Base-by-base conservation (phyloP, 2,113 vertebrate genomes). In the Trematomus loennbergii region DNA sequence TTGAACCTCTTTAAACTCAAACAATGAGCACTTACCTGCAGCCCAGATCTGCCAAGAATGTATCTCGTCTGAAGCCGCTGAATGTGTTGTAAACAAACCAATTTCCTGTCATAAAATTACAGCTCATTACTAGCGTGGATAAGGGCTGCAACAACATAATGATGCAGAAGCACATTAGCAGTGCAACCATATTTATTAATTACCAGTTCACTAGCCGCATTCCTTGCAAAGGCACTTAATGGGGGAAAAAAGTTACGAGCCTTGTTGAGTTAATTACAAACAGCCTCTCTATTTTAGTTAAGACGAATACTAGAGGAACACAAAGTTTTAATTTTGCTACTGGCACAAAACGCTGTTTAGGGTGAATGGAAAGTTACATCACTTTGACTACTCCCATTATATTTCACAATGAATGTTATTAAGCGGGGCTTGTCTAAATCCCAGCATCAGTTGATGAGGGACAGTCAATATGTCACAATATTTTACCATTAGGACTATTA, bases 311-410 rank as follows among this genome's bases (percentile, higher is more conserved):
- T 82, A 79, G 55, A 95, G 93, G 87, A 94, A 94, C 78, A 92
- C 88, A 87, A 95, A 92, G 93, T 94, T 96, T 96, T 94, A 93
- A 95, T 96, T 96, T 92, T 93, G 92, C 95, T 95, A 92, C 95
- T 96, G 94, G 94, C 92, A 94, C 92, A 88, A 92, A 96, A 96
- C 96, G 94, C 94, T 94, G 94, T 95, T 96, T 90, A 91, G 95
- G 95, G 95, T 95, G 94, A 95, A 92, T 94, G 57, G 45, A 94
- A 93, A 95, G 95, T 65, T 96, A 93, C 95, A 94, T 95, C 94
- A 93, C 92, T 91, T 94, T 95, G 95, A 94, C 94, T 96, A 95
- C 93, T 95, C 95, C 95, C 96, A 96, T 95, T 94, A 95, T 95
- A 93, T 96, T 96, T 96, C 94, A 95, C 93, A 94, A 94, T 94